phyloP scores from a whole-genome alignment of 2,797 vertebrate species.

The Xerus rutilus region DNA sequence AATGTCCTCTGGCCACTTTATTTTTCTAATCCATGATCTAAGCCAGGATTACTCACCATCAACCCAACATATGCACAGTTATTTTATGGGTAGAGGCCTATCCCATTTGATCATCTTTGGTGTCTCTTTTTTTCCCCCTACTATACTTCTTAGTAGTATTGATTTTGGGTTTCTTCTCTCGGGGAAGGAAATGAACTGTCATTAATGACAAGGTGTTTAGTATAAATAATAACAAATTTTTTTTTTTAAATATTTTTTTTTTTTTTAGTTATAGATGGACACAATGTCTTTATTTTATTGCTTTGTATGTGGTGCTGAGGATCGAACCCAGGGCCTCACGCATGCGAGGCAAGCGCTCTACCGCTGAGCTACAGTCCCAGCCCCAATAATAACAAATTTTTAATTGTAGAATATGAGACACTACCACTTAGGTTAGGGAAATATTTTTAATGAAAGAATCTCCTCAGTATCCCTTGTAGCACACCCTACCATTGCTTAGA shows the following conservation, averaged over 20 bases:
- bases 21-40: not conserved
- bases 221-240: not conserved
- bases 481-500: not conserved
- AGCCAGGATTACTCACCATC: not conserved
- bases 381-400: not conserved
- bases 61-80: not conserved
- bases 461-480: not conserved
- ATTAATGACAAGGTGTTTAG: not conserved
- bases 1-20: not conserved
- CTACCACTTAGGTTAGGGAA: not conserved
- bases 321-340: too few species aligned
- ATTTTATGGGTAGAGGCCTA: not conserved
- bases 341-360: too few species aligned
- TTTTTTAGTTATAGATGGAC: too few species aligned
- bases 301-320: too few species aligned
- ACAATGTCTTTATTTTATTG: too few species aligned
- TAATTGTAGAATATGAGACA: not conserved
- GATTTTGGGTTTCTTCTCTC: not conserved
- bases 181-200: not conserved
- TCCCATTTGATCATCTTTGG: not conserved
- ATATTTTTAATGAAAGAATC: not conserved
- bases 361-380: too few species aligned
- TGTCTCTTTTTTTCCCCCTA: not conserved
- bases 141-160: not conserved
- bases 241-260: too few species aligned